Evolutionary conservation across 2,113 vertebrate genomes (phyloP).

Genomic region (Poeciliopsis occidentalis): DNA sequence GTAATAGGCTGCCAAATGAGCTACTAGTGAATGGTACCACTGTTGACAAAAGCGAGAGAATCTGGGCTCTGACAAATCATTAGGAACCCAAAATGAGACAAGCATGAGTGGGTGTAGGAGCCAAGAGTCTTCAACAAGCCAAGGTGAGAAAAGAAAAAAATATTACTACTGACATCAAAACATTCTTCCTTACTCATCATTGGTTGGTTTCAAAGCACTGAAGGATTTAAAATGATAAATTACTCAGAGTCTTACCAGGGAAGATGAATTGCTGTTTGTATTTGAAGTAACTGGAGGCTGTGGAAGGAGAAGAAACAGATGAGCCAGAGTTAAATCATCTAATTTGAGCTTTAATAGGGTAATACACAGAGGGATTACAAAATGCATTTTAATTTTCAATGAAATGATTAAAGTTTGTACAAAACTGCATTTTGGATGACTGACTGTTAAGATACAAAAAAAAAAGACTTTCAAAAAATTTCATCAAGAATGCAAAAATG

Average conservation of each 20-base stretch:
- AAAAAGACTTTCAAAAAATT: neutral
- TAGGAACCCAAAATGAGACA: conserved; percentile 56
- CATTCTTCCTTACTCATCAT: conserved; percentile 31
- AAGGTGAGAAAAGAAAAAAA: conserved; percentile 45
- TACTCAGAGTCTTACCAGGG: conserved; percentile 84
- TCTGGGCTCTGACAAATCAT: conserved; percentile 50
- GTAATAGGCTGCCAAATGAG: conserved; percentile 54
- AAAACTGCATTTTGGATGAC: too few relatives aligned
- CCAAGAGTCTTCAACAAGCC: conserved; percentile 33
- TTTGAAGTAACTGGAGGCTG: conserved; percentile 98
- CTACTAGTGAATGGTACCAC: conserved; percentile 27
- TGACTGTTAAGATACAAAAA: neutral
- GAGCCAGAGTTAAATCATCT: conserved; percentile 23
- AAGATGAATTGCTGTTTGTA: conserved; percentile 99
- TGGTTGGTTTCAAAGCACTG: conserved; percentile 47
- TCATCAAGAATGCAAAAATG: neutral
- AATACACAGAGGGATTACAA: neutral
- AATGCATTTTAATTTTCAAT: neutral
- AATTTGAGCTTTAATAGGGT: neutral
- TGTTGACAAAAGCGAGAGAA: conserved; percentile 39
- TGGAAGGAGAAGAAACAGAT: conserved; percentile 52
- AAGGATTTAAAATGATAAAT: conserved; percentile 55
- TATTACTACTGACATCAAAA: conserved; percentile 66
- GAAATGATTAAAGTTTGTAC: too few relatives aligned
- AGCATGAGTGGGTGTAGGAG: conserved; percentile 46